Percentiles rank a stretch among this genome's conserved stretches.
These are phyloP conservation scores for Cyprinodon variegatus DNA, from an alignment of 2,113 vertebrate species.

Conservation along the genomic window DNA sequence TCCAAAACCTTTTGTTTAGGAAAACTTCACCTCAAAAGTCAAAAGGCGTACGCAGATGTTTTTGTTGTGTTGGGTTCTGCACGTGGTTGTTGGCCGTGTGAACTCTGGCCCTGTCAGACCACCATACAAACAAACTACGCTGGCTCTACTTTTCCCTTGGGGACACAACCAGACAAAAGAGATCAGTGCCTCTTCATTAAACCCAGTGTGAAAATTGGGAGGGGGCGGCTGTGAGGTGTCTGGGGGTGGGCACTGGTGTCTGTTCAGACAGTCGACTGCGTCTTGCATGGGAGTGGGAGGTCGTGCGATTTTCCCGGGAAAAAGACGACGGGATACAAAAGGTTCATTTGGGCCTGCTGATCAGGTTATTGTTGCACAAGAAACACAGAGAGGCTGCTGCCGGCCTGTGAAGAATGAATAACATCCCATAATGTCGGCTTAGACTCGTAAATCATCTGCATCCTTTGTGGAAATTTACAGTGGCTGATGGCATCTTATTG, in stretches of 20 bases:
- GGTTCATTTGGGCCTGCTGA: constrained; percentile 54
- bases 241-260: constrained; percentile 35
- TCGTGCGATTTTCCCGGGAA: constrained; percentile 67
- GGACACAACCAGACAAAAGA: constrained; percentile 74
- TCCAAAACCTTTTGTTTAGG: background rate
- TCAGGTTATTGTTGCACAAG: constrained; percentile 43
- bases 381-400: constrained; percentile 22
- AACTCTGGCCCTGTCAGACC: constrained; percentile 53
- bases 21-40: background rate
- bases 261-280: constrained; percentile 51
- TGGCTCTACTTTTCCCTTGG: constrained; percentile 50
- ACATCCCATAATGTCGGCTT: constrained; percentile 37
- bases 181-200: constrained; percentile 80
- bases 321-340: constrained; percentile 60
- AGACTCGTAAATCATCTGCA: constrained; percentile 30
- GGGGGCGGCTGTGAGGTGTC: constrained; percentile 20
- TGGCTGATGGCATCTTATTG: background rate
- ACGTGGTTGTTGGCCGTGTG: constrained; percentile 49
- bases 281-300: constrained; percentile 39
- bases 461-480: constrained; percentile 21
- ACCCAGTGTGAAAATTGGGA: constrained; percentile 55
- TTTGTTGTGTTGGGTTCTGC: constrained; percentile 31
- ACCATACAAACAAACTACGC: constrained; percentile 45
- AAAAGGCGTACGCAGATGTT: constrained; percentile 38
- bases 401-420: constrained; percentile 48